Percentiles rank a stretch among this genome's conserved stretches.
phyloP scores from a whole-genome alignment of 2,797 vertebrate species.

The Cossypha polioptera region DNA sequence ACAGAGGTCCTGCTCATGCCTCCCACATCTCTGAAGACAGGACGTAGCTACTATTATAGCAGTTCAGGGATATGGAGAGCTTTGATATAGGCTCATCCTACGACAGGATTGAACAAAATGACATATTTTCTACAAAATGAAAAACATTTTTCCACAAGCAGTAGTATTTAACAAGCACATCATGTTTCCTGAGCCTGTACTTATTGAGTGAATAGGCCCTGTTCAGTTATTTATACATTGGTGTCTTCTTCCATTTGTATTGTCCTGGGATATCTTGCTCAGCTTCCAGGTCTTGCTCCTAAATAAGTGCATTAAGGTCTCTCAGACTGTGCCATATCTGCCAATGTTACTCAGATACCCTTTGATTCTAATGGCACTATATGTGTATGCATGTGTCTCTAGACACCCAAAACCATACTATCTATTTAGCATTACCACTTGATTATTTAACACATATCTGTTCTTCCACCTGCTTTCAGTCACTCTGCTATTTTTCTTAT shows the following conservation, averaged over 20 bases:
- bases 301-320: not conserved
- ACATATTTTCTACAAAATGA: not conserved
- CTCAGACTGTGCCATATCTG: not conserved
- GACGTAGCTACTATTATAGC: not conserved
- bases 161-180: not conserved
- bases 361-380: not conserved
- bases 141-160: not conserved
- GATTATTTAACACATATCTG: not conserved
- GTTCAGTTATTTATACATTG: not conserved
- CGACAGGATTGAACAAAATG: accelerated
- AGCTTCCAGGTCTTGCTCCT: not conserved
- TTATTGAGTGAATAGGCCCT: not conserved
- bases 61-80: not conserved
- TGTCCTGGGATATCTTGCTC: not conserved
- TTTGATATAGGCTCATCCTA: not conserved
- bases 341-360: accelerated
- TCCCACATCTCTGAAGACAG: not conserved
- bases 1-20: not conserved
- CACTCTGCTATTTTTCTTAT: not conserved
- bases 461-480: not conserved
- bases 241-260: not conserved
- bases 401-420: not conserved
- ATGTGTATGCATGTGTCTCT: not conserved
- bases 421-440: not conserved
- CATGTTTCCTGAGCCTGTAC: not conserved